Percentiles rank a stretch among this genome's conserved stretches.
These are phyloP conservation scores for Argentina silus DNA, from an alignment of 2,797 vertebrate species.

Conservation along the genomic window DNA sequence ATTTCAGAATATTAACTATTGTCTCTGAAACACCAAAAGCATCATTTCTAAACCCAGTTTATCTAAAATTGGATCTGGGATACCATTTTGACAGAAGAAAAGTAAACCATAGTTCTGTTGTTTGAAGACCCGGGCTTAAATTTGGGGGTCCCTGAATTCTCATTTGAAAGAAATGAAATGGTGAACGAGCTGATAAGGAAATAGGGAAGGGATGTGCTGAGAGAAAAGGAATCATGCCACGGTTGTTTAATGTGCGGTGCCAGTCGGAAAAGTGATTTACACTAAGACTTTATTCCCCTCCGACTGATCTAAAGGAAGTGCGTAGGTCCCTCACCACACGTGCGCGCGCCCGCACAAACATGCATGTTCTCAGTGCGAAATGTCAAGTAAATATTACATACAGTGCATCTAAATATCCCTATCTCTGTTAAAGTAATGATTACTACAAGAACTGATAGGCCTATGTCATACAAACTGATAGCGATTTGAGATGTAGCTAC, in stretches of 20 bases:
- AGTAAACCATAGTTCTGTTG: conserved; percentile 89
- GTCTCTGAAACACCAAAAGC: conserved; percentile 80
- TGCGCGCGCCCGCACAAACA: conserved; percentile 3
- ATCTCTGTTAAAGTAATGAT: too few species aligned
- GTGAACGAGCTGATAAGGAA: conserved; percentile 96
- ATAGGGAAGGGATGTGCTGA: conserved; percentile 82
- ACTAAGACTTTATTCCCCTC: conserved; percentile 89
- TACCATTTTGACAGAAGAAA: conserved; percentile 91
- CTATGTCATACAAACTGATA: too few species aligned
- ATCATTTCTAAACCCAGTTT: conserved; percentile 86
- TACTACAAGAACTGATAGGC: too few species aligned
- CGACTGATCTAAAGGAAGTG: conserved; percentile 87
- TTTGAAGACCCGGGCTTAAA: conserved; percentile 87
- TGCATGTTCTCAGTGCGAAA: background rate
- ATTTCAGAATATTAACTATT: conserved; percentile 78
- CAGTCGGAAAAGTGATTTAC: conserved; percentile 94
- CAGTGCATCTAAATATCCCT: too few species aligned
- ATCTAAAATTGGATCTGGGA: conserved; percentile 99
- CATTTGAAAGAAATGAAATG: conserved; percentile 95
- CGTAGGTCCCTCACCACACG: conserved; percentile 49
- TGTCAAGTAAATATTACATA: background rate
- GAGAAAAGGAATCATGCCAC: conserved; percentile 84
- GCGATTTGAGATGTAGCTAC: too few species aligned
- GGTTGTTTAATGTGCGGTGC: conserved; percentile 89
- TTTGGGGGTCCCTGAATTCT: conserved; percentile 93